Percentiles rank a stretch among this genome's conserved stretches.
Evolutionary conservation across 2,113 vertebrate species (phyloP).

Genomic region (Ursus arctos): DNA sequence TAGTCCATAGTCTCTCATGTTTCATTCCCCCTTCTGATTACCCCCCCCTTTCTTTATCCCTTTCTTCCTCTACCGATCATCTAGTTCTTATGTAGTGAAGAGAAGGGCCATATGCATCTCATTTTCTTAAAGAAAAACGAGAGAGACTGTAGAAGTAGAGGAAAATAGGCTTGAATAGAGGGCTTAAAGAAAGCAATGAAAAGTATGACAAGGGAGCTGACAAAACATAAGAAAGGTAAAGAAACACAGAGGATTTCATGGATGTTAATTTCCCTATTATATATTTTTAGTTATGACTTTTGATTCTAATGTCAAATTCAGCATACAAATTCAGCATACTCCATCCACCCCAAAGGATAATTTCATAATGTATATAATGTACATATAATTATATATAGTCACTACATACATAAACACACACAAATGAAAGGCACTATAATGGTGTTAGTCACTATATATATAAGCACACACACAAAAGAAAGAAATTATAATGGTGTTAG

Average conservation of each 20-base stretch:
- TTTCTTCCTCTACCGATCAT: too few relatives aligned
- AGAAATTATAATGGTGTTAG: neutral
- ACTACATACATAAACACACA: neutral
- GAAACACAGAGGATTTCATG: neutral
- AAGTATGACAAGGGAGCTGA: neutral
- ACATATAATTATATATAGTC: neutral
- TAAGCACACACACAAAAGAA: neutral
- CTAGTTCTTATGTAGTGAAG: too few relatives aligned
- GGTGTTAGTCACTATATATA: neutral
- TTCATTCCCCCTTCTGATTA: too few relatives aligned
- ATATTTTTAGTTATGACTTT: neutral
- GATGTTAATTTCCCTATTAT: neutral
- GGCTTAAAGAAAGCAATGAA: neutral
- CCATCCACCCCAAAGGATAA: neutral
- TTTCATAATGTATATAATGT: neutral
- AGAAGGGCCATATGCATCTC: neutral
- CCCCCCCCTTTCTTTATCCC: too few relatives aligned
- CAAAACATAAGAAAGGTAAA: neutral
- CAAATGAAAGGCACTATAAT: neutral
- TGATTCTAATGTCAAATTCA: neutral
- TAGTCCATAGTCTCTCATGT: too few relatives aligned
- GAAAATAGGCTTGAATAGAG: neutral
- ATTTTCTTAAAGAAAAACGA: conserved; percentile 24
- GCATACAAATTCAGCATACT: neutral
- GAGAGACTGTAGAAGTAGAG: neutral